phyloP scores from a whole-genome alignment of 2,797 vertebrate genomes.

The Parauchenoglanis punctatus region DNA sequence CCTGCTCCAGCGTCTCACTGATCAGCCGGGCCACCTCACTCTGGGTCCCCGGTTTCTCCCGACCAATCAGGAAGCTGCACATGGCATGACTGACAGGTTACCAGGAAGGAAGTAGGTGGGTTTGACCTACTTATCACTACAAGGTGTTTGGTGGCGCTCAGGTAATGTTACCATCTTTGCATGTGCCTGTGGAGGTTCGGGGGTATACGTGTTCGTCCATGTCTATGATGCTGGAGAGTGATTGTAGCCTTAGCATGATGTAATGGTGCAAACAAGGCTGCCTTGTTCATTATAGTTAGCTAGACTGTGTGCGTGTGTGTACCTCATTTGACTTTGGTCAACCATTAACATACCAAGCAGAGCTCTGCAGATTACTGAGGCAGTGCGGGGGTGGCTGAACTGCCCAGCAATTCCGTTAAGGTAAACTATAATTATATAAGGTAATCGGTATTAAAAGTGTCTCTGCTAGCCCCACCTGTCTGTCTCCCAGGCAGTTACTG shows the following conservation, averaged over 20 bases:
- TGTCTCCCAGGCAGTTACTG: background rate
- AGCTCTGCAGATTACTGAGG: constrained; percentile 1
- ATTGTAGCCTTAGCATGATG: constrained; percentile 12
- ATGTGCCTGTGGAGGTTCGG: background rate
- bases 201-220: background rate
- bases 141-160: background rate
- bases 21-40: constrained; percentile 93
- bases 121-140: background rate
- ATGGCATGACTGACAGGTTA: constrained; percentile 34
- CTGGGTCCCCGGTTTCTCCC: constrained; percentile 89
- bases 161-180: background rate
- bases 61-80: constrained; percentile 88
- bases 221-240: constrained; percentile 9
- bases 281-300: constrained; percentile 12
- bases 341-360: constrained; percentile 51
- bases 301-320: background rate
- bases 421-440: constrained; percentile 28
- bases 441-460: constrained; percentile 15
- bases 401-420: constrained; percentile 12
- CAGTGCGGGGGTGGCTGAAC: constrained; percentile 9
- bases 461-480: constrained; percentile 4
- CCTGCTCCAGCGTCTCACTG: constrained; percentile 91
- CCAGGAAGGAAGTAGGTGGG: constrained; percentile 17
- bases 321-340: constrained; percentile 58
- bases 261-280: constrained; percentile 31